Evolutionary conservation across 2,113 vertebrate genomes (phyloP).

Genomic region (Pelecanoides urinatrix): DNA sequence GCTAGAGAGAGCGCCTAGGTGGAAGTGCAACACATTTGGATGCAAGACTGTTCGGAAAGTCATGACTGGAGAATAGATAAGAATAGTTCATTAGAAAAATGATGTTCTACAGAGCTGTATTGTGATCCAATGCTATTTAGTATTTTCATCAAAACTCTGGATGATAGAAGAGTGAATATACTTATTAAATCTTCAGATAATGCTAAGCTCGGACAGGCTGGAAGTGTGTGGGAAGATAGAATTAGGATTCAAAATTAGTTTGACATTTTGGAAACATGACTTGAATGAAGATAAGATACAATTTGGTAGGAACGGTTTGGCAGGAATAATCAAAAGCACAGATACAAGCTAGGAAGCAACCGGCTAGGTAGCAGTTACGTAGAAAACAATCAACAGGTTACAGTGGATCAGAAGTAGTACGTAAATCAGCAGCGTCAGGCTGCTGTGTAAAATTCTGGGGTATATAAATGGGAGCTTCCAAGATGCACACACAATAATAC

Average conservation of each 20-base stretch:
- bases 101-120: background rate
- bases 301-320: slow-evolving; percentile 1
- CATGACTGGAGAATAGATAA: background rate
- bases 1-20: background rate
- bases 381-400: background rate
- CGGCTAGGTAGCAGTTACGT: background rate
- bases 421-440: background rate
- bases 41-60: background rate
- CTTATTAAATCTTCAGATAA: background rate
- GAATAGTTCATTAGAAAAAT: background rate
- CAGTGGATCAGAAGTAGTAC: background rate
- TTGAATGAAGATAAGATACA: background rate
- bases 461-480: background rate
- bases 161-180: background rate
- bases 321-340: background rate
- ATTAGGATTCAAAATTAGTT: slow-evolving; percentile 23
- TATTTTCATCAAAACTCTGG: background rate
- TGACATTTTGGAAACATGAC: slow-evolving; percentile 41
- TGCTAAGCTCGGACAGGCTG: background rate
- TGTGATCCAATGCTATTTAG: background rate
- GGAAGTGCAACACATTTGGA: background rate
- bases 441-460: background rate
- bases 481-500: background rate
- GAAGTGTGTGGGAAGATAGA: slow-evolving; percentile 8
- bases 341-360: background rate